Percentiles rank a stretch among this genome's conserved stretches.
phyloP scores from a whole-genome alignment of 2,113 vertebrate species.

The Delphinapterus leucas region DNA sequence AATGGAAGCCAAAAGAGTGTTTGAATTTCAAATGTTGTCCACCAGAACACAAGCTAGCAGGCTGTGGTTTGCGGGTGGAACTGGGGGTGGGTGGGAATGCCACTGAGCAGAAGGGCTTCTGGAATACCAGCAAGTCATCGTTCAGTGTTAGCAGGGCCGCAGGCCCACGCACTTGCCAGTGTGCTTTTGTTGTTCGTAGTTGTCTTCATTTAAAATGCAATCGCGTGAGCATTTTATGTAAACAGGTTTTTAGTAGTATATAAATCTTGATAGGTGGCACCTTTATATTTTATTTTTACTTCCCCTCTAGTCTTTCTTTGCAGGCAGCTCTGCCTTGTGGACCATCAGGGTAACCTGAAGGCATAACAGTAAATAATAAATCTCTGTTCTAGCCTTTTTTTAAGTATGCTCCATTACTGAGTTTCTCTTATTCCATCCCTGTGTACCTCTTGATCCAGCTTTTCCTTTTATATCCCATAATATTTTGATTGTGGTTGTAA shows the following conservation, averaged over 20 bases:
- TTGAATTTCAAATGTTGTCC: not conserved
- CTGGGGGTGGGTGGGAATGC: not conserved
- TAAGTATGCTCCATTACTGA: not conserved
- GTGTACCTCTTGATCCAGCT: not conserved
- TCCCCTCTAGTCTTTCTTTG: not conserved
- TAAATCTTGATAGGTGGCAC: not conserved
- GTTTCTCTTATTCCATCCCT: not conserved
- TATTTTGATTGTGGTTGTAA: not conserved
- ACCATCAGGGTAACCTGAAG: not conserved
- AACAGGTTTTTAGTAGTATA: not conserved
- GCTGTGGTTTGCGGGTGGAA: too few species aligned
- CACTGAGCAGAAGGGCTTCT: not conserved
- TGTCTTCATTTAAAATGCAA: not conserved
- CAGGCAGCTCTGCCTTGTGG: not conserved
- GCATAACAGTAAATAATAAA: not conserved
- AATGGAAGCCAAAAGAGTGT: not conserved
- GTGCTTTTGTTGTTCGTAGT: not conserved
- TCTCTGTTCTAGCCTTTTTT: not conserved
- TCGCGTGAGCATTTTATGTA: not conserved
- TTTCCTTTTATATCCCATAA: not conserved
- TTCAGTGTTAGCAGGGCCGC: rapidly evolving
- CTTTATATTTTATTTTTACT: not conserved
- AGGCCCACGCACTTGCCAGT: not conserved
- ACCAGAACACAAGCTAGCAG: not conserved
- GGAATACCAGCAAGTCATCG: not conserved